phyloP scores from a whole-genome alignment of 2,797 vertebrate genomes.

The Channallabes apus region DNA sequence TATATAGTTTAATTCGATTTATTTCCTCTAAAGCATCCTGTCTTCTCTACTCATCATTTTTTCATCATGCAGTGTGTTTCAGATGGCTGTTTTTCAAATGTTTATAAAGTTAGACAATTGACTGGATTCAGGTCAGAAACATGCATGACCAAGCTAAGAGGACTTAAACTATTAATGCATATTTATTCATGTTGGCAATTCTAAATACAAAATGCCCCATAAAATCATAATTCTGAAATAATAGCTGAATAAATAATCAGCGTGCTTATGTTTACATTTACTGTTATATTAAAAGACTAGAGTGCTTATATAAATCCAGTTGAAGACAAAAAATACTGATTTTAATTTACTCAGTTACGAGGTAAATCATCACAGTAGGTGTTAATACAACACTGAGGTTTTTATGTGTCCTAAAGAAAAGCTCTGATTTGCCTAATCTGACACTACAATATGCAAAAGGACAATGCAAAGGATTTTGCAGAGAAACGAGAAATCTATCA shows the following conservation, averaged over 20 bases:
- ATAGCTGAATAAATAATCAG: background rate
- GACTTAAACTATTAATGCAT: conserved; percentile 2
- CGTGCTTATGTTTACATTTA: background rate
- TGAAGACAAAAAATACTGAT: background rate
- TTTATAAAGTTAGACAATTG: background rate
- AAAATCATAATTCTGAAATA: background rate
- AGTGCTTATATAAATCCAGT: conserved; percentile 1
- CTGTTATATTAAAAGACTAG: background rate
- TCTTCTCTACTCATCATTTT: background rate
- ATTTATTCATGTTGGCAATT: background rate
- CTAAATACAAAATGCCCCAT: background rate
- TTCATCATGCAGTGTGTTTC: background rate
- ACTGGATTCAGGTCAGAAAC: background rate
- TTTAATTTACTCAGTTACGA: background rate
- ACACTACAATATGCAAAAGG: conserved; percentile 39
- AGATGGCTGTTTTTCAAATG: background rate
- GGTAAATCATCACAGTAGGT: background rate
- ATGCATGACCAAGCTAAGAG: background rate
- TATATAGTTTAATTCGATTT: background rate
- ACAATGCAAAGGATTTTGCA: conserved; percentile 32
- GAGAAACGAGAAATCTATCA: conserved; percentile 25
- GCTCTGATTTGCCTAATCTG: conserved; percentile 42
- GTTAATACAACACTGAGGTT: conserved; percentile 6
- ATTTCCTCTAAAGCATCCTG: background rate
- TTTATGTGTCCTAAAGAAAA: conserved; percentile 19